Percentiles rank a stretch among this genome's conserved stretches.
Conservation (phyloP, 2,113 vertebrate genomes). For the Lota lota region DNA sequence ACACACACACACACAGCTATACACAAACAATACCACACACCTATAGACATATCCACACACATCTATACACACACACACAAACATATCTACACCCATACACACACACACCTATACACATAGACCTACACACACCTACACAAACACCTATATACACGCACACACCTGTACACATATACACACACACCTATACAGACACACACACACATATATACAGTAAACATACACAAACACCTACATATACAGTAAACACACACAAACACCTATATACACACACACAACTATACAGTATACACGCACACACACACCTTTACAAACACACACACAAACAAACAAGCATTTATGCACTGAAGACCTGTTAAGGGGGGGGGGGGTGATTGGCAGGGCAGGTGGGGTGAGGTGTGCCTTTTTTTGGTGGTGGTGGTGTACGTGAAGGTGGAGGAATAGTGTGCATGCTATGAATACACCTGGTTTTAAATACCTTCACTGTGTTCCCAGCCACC, state of each 20-base stretch:
- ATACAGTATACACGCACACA: neutral
- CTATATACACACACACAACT: conserved; percentile 32
- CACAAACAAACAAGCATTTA: conserved; percentile 32
- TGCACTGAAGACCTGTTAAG: conserved; percentile 32
- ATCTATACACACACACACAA: neutral
- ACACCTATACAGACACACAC: neutral
- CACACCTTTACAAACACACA: conserved; percentile 21
- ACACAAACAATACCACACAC: neutral
- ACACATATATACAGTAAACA: neutral
- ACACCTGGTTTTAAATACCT: conserved; percentile 29
- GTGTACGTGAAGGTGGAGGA: conserved; percentile 65
- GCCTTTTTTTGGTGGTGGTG: conserved; percentile 72
- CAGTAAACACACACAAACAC: neutral
- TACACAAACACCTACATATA: neutral
- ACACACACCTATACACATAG: neutral
- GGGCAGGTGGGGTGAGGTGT: conserved; percentile 67
- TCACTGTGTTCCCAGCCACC: conserved; percentile 11
- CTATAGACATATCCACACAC: neutral
- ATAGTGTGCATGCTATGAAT: conserved; percentile 70
- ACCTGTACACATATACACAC: neutral
- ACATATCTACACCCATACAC: neutral
- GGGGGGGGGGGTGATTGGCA: conserved; percentile 11
- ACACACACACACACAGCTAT: neutral
- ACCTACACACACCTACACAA: conserved; percentile 30
- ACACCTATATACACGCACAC: neutral